phyloP scores from a whole-genome alignment of 2,797 vertebrate genomes.

The Cynodonichthys magdalenae region DNA sequence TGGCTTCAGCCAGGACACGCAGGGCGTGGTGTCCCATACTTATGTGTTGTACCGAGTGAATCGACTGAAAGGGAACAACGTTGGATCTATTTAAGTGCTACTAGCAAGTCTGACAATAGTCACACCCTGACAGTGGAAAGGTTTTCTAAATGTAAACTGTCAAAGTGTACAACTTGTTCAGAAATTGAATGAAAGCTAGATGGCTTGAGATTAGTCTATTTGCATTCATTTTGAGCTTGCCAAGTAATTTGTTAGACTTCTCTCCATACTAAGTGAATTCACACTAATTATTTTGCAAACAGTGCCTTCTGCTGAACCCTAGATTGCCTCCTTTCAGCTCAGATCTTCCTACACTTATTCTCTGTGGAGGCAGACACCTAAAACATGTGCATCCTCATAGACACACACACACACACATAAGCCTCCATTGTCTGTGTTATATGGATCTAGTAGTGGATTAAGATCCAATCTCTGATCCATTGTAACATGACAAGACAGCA shows the following conservation, averaged over 20 bases:
- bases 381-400: constrained; percentile 35
- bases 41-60: too few relatives aligned
- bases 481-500: constrained; percentile 65
- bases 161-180: background rate
- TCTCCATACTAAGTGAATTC: constrained; percentile 59
- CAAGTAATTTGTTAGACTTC: constrained; percentile 52
- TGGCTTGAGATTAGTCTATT: constrained; percentile 21
- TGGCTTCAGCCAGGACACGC: too few relatives aligned
- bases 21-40: too few relatives aligned
- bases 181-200: constrained; percentile 16
- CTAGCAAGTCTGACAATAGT: background rate
- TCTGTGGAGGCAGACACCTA: constrained; percentile 52
- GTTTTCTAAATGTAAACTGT: background rate
- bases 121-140: background rate
- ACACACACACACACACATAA: constrained; percentile 47
- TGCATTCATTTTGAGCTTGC: constrained; percentile 40
- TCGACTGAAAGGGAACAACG: background rate
- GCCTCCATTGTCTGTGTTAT: constrained; percentile 45
- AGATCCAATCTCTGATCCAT: constrained; percentile 73
- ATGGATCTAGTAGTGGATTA: constrained; percentile 78
- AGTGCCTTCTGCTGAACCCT: constrained; percentile 50
- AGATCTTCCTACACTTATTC: constrained; percentile 73
- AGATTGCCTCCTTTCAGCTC: constrained; percentile 52
- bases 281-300: constrained; percentile 64
- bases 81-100: background rate